Base-by-base conservation (phyloP, 92 coral and sea anemone species). In the Epizoanthus illoricatus region DNA sequence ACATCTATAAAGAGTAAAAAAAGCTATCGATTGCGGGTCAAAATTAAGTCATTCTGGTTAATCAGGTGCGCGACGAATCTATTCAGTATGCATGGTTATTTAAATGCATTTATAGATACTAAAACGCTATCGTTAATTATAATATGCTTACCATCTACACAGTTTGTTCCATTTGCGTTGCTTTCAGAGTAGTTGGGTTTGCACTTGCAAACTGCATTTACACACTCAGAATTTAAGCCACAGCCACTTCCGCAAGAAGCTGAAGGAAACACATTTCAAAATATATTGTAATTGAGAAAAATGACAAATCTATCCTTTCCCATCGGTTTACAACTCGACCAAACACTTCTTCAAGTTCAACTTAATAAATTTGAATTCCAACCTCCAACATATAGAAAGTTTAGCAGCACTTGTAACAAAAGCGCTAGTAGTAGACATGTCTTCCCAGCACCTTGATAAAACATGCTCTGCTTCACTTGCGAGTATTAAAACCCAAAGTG, bases 91-190 rank as follows among this genome's bases (percentile, higher is more conserved):
- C 36, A 28, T 28, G 36, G 36, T 28, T 28, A 28, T 28, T 66
- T 66, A 66, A 66, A 65, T 65, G 4, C 0, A 41, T 23, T 41
- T 9, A 18, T 23, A 33, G 11, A 68, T 33, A 7, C 40, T 18
- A 39, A 68, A 68, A 68, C 76, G 21, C 9, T 20, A 36, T 11
- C n/a, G n/a, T 16, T 47, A 5, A n/a, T n/a, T n/a, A n/a, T n/a
- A n/a, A 4, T 47, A 7, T 47, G 8, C 76, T 47, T 23, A 71
- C 76, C 76, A 47, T 71, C 76, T 18, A 47, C 76, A 43, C 76
- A 71, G 18, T 71, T 71, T 71, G 76, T 47, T 40, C 76, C 76
- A 49, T 71, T 71, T 15, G 19, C 60, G 60, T n/a, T 47, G 60
- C 76, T 71, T 4, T 12, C 15, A 52, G 59, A 71, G 58, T 71